Evolutionary conservation across 2,797 vertebrate species (phyloP).

Genomic region (Mionectes olivaceus): DNA sequence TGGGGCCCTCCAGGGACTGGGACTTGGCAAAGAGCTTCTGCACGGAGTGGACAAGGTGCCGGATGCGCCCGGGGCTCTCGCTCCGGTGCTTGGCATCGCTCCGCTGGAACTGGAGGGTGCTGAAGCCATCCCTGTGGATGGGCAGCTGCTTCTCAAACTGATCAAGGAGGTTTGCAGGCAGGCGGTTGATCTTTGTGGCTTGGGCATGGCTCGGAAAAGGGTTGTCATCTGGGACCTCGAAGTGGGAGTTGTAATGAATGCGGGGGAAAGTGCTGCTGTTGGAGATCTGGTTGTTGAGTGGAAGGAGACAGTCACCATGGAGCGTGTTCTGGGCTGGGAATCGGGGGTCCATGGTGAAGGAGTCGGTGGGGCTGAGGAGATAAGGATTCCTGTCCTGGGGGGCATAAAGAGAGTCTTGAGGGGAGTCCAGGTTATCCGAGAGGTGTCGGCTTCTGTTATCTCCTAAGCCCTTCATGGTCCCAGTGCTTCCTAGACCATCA

Average conservation of each 20-base stretch:
- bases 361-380: slow-evolving; percentile 89
- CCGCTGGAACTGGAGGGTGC: slow-evolving; percentile 95
- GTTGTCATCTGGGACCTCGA: slow-evolving; percentile 89
- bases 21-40: slow-evolving; percentile 99
- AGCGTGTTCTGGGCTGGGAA: slow-evolving; percentile 83
- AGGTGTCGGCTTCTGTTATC: slow-evolving; percentile 93
- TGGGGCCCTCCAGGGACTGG: slow-evolving; percentile 92
- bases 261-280: slow-evolving; percentile 97
- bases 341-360: slow-evolving; percentile 90
- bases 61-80: slow-evolving; percentile 96
- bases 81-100: slow-evolving; percentile 90
- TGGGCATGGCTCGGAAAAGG: slow-evolving; percentile 95
- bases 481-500: slow-evolving; percentile 80
- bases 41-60: slow-evolving; percentile 96
- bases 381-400: slow-evolving; percentile 91
- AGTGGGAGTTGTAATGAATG: slow-evolving; percentile 97
- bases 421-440: slow-evolving; percentile 92
- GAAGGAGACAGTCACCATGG: slow-evolving; percentile 90
- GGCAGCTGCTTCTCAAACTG: slow-evolving; percentile 97
- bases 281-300: slow-evolving; percentile 94
- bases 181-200: slow-evolving; percentile 94
- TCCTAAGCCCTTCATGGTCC: slow-evolving; percentile 95
- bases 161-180: slow-evolving; percentile 91
- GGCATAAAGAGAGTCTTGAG: slow-evolving; percentile 88
- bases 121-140: slow-evolving; percentile 93